These are phyloP conservation scores for Hippocampus comes DNA, from an alignment of 2,113 vertebrate species.

Conservation along the genomic window DNA sequence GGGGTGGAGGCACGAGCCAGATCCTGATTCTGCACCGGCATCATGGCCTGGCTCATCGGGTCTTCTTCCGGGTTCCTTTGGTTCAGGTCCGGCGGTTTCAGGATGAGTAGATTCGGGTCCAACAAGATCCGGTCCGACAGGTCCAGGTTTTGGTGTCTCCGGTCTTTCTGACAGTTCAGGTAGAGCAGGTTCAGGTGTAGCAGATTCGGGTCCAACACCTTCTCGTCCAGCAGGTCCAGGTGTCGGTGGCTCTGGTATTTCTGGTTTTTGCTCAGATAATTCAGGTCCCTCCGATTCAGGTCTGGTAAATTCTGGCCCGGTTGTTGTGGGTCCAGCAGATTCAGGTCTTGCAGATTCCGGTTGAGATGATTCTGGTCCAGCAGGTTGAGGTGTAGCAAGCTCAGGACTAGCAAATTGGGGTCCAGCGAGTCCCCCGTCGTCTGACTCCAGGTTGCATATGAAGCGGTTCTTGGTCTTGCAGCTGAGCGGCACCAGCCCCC, in stretches of 20 bases:
- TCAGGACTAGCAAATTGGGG: neutral
- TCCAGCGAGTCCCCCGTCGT: neutral
- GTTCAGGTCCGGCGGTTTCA: neutral
- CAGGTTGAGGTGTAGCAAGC: neutral
- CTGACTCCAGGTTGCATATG: constrained; percentile 38
- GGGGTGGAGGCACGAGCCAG: constrained; percentile 6
- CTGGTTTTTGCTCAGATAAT: neutral
- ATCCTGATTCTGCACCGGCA: neutral
- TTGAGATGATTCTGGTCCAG: neutral
- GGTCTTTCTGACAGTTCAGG: neutral
- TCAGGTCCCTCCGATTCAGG: neutral
- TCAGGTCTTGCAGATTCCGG: neutral
- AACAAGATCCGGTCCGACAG: neutral
- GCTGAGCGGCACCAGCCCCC: constrained; percentile 33
- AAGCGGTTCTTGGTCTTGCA: constrained; percentile 12
- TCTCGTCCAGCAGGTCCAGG: neutral
- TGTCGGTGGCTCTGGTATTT: neutral
- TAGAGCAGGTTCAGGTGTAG: neutral
- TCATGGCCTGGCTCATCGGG: neutral
- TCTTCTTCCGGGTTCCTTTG: neutral
- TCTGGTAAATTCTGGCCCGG: neutral
- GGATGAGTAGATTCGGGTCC: neutral
- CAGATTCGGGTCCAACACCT: neutral
- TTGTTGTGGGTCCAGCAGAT: neutral
- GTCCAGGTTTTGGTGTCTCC: no score